Evolutionary conservation across 2,113 vertebrate genomes (phyloP).

Genomic region (Hypanus sabinus): DNA sequence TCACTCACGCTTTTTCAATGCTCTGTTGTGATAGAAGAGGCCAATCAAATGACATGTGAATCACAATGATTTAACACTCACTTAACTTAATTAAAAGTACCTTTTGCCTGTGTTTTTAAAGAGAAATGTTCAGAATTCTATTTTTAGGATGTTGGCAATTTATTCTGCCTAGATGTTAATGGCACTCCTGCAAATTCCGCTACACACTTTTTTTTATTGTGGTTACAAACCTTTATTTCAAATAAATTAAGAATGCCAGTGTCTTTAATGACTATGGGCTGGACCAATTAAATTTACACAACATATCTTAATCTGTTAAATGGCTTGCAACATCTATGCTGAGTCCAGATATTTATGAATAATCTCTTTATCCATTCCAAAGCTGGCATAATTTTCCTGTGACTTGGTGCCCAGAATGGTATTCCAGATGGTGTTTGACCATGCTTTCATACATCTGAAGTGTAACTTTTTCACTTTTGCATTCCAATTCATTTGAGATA

Average conservation of each 20-base stretch:
- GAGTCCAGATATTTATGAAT: not conserved
- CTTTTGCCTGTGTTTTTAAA: not conserved
- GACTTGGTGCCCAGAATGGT: not conserved
- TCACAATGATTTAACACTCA: not conserved
- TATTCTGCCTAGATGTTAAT: not conserved
- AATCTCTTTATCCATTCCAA: not conserved
- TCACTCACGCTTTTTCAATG: not conserved
- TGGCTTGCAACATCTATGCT: not conserved
- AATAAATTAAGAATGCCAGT: not conserved
- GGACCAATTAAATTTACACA: not conserved
- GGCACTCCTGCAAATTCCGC: too few relatives aligned
- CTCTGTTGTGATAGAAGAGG: not conserved
- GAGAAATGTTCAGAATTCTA: not conserved
- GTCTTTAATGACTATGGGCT: not conserved
- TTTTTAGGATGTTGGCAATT: not conserved
- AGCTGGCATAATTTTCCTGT: not conserved
- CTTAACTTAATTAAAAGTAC: constrained; percentile 11
- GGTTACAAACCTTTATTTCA: not conserved
- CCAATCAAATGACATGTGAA: not conserved
- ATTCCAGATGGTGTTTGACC: not conserved
- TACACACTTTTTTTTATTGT: not conserved
- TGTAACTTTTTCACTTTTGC: too few relatives aligned
- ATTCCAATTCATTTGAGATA: too few relatives aligned
- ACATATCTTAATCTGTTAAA: not conserved
- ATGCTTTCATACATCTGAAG: too few relatives aligned